A percentile compares a stretch with the other conserved stretches of the same genome.
Conservation (phyloP, 2,797 vertebrate species). For the Propithecus perrieri region DNA sequence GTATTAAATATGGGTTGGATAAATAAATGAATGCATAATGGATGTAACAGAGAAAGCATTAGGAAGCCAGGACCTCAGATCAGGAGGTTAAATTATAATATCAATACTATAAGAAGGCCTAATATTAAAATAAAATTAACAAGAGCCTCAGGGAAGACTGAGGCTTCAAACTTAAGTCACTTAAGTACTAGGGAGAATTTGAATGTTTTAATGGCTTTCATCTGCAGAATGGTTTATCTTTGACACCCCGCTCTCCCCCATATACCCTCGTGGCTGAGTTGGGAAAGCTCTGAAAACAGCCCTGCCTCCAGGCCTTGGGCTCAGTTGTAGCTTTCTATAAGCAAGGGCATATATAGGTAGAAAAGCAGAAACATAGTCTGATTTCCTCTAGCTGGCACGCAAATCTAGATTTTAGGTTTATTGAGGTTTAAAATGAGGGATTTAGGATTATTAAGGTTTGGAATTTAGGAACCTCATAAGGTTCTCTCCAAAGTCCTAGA, state of each 20-base stretch:
- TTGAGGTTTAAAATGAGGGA: background rate
- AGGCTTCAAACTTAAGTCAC: background rate
- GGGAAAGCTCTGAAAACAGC: background rate
- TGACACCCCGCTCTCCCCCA: background rate
- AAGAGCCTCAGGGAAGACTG: background rate
- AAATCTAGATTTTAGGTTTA: background rate
- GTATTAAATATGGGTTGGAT: background rate
- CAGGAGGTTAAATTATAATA: background rate
- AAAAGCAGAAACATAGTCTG: background rate
- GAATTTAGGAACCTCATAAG: background rate
- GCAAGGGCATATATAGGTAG: too few relatives aligned
- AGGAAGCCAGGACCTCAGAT: background rate
- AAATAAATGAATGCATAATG: background rate
- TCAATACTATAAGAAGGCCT: background rate
- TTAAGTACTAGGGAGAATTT: background rate
- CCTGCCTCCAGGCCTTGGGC: background rate
- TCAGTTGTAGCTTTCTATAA: background rate
- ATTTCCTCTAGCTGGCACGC: background rate
- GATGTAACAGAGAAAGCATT: background rate
- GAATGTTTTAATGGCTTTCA: background rate
- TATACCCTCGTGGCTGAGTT: background rate
- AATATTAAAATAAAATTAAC: conserved; percentile 40
- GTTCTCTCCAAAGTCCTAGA: background rate
- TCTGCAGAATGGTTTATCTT: background rate
- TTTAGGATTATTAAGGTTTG: background rate